Percentiles rank a stretch among this genome's conserved stretches.
Conservation (phyloP, 2,113 vertebrate species). For the Ranitomeya imitator region DNA sequence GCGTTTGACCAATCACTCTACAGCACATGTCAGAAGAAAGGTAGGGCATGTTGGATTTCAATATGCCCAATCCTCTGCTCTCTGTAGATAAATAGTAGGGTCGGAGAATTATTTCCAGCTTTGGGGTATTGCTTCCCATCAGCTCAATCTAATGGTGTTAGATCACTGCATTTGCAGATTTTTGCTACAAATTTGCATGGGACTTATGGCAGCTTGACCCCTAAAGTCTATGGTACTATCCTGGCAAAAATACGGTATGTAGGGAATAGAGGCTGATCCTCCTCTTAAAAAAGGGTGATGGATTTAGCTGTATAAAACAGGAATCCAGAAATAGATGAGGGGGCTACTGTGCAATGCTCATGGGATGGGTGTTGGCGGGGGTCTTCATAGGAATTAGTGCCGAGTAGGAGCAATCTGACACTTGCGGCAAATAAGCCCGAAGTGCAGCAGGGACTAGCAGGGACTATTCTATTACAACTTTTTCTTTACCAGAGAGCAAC, state of each 20-base stretch:
- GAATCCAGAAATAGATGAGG: neutral
- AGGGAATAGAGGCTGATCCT: neutral
- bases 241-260: neutral
- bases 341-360: neutral
- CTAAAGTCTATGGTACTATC: no score
- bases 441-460: neutral
- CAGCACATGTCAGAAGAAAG: no score
- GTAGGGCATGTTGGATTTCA: no score
- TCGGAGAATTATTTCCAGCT: no score
- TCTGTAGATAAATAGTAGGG: no score
- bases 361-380: neutral
- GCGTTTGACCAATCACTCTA: no score
- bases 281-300: neutral
- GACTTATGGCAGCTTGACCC: no score
- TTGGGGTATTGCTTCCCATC: no score
- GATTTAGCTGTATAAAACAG: neutral
- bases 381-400: neutral
- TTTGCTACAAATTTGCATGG: no score
- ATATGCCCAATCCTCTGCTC: no score
- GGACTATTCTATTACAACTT: neutral
- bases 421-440: neutral
- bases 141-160: no score
- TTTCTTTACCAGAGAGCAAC: neutral
- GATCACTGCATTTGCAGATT: no score
- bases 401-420: neutral